These are phyloP conservation scores for Griposia aprilina DNA, from an alignment of 2,888 invertebrate genomes.

Conservation along the genomic window DNA sequence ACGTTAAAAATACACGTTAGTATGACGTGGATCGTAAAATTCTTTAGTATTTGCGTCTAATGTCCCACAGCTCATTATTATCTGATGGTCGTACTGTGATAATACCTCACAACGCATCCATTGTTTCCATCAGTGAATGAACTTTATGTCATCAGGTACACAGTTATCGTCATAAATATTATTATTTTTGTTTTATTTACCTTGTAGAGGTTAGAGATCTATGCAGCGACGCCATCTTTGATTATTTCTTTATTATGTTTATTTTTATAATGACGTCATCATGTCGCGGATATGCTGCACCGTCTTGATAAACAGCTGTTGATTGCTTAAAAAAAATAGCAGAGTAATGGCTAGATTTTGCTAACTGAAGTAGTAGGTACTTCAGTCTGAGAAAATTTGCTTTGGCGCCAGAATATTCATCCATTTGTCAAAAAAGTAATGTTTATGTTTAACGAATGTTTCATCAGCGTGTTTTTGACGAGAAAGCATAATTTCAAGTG, in stretches of 20 bases:
- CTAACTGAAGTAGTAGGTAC: not conserved
- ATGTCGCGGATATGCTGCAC: not conserved
- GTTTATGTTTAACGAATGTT: slow-evolving; percentile 24
- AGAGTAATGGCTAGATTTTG: not conserved
- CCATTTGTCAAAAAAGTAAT: slow-evolving; percentile 16
- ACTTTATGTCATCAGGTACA: slow-evolving; percentile 67
- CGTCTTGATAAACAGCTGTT: not conserved
- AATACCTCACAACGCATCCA: slow-evolving; percentile 66
- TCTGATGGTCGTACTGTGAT: slow-evolving; percentile 73
- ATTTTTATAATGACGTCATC: slow-evolving; percentile 5
- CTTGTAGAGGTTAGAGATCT: slow-evolving; percentile 33
- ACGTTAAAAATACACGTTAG: slow-evolving; percentile 46
- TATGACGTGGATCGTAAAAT: slow-evolving; percentile 40
- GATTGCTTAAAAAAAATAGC: not conserved
- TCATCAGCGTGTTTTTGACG: slow-evolving; percentile 24
- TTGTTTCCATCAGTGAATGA: slow-evolving; percentile 79
- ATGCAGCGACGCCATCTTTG: slow-evolving; percentile 8
- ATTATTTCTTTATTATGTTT: slow-evolving; percentile 11
- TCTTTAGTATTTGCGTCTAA: slow-evolving; percentile 31
- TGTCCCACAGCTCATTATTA: slow-evolving; percentile 57
- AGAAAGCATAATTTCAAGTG: slow-evolving; percentile 40
- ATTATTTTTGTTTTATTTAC: slow-evolving; percentile 52
- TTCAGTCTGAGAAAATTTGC: slow-evolving; percentile 1
- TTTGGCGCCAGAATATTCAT: slow-evolving; percentile 28
- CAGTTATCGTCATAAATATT: slow-evolving; percentile 50